phyloP scores from a whole-genome alignment of 2,113 vertebrate genomes.

The Plestiodon gilberti region DNA sequence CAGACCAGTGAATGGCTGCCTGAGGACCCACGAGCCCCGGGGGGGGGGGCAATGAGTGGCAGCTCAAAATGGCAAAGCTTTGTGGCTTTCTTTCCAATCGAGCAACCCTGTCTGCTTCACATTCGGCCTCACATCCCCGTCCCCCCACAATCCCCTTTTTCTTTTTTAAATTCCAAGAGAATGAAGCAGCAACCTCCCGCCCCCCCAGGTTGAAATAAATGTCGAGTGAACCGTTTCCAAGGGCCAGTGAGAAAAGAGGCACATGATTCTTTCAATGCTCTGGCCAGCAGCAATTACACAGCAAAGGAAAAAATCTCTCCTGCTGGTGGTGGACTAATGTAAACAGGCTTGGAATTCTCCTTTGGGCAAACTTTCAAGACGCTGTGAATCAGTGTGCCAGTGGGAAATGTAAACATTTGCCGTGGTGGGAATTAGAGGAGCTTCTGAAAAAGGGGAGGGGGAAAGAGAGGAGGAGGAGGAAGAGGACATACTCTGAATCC shows the following conservation, averaged over 20 bases:
- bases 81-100: not conserved
- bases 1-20: too few species aligned
- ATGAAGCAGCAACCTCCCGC: too few species aligned
- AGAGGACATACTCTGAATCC: not conserved
- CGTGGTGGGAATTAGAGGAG: fast-evolving
- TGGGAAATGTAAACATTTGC: slow-evolving; percentile 52
- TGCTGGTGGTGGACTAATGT: not conserved
- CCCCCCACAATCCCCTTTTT: not conserved
- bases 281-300: not conserved
- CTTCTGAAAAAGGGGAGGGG: not conserved
- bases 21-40: not conserved
- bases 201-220: not conserved
- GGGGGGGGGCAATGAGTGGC: too few species aligned
- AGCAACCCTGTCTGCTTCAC: not conserved
- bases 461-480: not conserved
- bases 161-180: not conserved
- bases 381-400: fast-evolving
- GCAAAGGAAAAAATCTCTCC: not conserved
- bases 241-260: not conserved
- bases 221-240: not conserved
- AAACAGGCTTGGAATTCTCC: not conserved
- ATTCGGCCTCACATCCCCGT: too few species aligned
- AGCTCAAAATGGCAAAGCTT: too few species aligned
- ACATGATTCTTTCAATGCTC: not conserved
- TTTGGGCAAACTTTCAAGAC: not conserved